Evolutionary conservation across 2,797 vertebrate genomes (phyloP).

Genomic region (Rhinogobio ventralis): DNA sequence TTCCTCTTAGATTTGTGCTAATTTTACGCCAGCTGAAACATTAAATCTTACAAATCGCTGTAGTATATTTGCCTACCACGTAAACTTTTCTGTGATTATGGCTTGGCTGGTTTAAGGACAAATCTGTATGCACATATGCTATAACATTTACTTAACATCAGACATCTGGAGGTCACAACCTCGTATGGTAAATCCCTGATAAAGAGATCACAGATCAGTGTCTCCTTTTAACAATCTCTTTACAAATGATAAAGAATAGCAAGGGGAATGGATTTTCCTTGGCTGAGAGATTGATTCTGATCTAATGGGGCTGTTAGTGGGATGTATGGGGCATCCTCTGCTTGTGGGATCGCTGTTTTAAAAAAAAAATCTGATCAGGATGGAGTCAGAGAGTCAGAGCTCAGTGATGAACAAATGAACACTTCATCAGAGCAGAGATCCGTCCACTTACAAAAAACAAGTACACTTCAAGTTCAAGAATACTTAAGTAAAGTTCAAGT

Average conservation of each 20-base stretch:
- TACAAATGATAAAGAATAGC: conserved; percentile 20
- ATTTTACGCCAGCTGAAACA: conserved; percentile 1
- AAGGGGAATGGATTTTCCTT: conserved; percentile 30
- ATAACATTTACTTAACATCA: neutral
- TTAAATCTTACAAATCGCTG: neutral
- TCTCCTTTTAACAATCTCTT: conserved; percentile 8
- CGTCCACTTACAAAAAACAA: neutral
- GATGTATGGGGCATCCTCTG: conserved; percentile 23
- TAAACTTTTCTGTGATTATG: neutral
- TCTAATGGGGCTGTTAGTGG: conserved; percentile 33
- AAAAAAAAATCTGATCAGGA: conserved; percentile 53
- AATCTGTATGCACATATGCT: neutral
- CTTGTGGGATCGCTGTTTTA: conserved; percentile 13
- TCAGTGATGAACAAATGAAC: conserved; percentile 41
- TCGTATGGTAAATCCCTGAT: neutral
- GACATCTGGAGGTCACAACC: neutral
- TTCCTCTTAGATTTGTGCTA: conserved; percentile 27
- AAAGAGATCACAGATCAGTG: conserved; percentile 1
- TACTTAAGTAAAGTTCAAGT: too few relatives aligned
- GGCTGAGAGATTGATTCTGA: conserved; percentile 24
- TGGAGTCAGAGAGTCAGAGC: conserved; percentile 42
- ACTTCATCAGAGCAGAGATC: conserved; percentile 30
- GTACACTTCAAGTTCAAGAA: too few relatives aligned
- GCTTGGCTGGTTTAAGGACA: neutral
- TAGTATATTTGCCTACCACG: neutral